phyloP scores from a whole-genome alignment of 2,797 vertebrate species.

The Apogon hyalosoma region DNA sequence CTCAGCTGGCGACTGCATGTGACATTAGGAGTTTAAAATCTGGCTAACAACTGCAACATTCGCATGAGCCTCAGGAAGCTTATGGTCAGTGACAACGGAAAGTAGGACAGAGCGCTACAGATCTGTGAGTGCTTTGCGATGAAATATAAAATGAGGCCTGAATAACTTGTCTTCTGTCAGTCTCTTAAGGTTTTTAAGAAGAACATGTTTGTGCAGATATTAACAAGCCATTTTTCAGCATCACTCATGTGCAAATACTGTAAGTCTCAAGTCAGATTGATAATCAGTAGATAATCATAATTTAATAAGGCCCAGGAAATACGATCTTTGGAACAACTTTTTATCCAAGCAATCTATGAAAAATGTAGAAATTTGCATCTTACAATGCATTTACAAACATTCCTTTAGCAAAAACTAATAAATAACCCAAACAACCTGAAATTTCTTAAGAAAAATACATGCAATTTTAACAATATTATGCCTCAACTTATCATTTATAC shows the following conservation, averaged over 20 bases:
- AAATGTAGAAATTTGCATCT: conserved; percentile 7
- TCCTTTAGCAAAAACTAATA: too few relatives aligned
- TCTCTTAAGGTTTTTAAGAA: too few relatives aligned
- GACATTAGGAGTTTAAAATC: conserved; percentile 43
- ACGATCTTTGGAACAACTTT: conserved; percentile 25
- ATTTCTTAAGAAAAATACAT: too few relatives aligned
- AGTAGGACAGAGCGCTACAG: conserved; percentile 44
- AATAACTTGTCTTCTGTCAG: conserved; percentile 33
- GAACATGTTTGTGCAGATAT: too few relatives aligned
- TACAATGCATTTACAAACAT: too few relatives aligned
- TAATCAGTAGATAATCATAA: conserved; percentile 53
- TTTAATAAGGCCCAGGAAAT: conserved; percentile 4
- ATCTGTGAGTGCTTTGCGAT: conserved; percentile 26
- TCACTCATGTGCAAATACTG: not conserved
- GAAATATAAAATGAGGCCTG: conserved; percentile 13
- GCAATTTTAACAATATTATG: too few relatives aligned
- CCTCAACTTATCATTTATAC: too few relatives aligned
- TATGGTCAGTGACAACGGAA: conserved; percentile 40
- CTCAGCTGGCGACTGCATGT: conserved; percentile 63
- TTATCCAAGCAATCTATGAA: conserved; percentile 20
- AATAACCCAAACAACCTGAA: too few relatives aligned
- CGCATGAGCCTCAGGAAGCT: conserved; percentile 21
- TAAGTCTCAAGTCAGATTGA: conserved; percentile 40
- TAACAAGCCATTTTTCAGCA: conserved; percentile 1
- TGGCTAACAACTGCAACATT: conserved; percentile 38